A percentile compares a stretch with the other conserved stretches of the same genome.
phyloP scores from a whole-genome alignment of 2,113 vertebrate species.

The Perognathus longimembris region DNA sequence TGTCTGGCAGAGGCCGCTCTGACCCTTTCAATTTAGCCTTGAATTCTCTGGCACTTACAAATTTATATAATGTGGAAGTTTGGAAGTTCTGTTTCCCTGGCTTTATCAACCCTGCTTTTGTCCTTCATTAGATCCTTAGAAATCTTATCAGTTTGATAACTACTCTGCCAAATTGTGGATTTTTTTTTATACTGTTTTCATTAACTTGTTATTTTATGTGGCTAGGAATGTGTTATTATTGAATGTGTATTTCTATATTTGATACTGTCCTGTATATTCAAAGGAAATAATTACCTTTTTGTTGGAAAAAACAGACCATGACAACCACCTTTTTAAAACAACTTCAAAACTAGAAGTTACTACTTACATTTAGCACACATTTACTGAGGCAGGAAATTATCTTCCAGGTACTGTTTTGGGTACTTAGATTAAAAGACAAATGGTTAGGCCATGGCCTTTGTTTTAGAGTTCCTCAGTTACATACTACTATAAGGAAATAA shows the following conservation, averaged over 20 bases:
- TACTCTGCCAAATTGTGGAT: not conserved
- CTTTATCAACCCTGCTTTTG: not conserved
- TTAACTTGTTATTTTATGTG: conserved; percentile 32
- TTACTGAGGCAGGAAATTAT: conserved; percentile 4
- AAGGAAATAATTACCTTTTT: conserved; percentile 40
- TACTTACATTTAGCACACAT: not conserved
- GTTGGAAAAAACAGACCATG: not conserved
- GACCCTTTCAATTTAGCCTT: not conserved
- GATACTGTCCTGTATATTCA: not conserved
- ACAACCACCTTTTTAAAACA: not conserved
- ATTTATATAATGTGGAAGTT: not conserved
- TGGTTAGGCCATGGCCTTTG: not conserved
- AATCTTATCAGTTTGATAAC: conserved; percentile 32
- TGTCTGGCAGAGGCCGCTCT: not conserved
- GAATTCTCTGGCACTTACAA: not conserved
- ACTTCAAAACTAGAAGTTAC: conserved; percentile 42
- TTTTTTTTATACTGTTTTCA: conserved; percentile 28
- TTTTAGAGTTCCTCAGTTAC: not conserved
- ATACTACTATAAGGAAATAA: not conserved
- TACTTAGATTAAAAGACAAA: conserved; percentile 26
- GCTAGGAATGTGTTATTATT: conserved; percentile 19
- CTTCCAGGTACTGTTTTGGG: not conserved
- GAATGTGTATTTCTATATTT: not conserved
- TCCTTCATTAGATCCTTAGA: not conserved
- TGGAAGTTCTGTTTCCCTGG: conserved; percentile 20